Evolutionary conservation across 2,797 vertebrate species (phyloP).

Genomic region (Neostethus bicornis): DNA sequence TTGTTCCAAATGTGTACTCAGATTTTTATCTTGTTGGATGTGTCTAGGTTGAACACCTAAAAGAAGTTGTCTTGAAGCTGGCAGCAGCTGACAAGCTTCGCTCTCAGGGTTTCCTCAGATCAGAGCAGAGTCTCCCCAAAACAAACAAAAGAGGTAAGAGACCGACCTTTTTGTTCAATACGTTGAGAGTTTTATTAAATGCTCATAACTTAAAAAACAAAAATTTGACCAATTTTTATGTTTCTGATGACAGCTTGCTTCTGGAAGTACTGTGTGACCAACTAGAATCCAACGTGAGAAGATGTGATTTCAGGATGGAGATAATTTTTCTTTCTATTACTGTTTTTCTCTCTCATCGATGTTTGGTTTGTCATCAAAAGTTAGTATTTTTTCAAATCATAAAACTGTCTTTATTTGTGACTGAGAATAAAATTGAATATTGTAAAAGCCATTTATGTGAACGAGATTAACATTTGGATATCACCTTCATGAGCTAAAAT

Average conservation of each 20-base stretch:
- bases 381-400: slow-evolving; percentile 75
- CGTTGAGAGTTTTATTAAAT: no score
- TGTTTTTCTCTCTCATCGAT: slow-evolving; percentile 38
- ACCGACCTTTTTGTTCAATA: background rate
- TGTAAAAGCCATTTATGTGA: slow-evolving; percentile 12
- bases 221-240: slow-evolving; percentile 13
- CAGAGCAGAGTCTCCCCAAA: slow-evolving; percentile 79
- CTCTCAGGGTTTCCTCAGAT: slow-evolving; percentile 76
- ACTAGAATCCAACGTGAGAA: slow-evolving; percentile 54
- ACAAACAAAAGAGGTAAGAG: slow-evolving; percentile 81
- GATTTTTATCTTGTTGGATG: background rate
- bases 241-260: slow-evolving; percentile 77
- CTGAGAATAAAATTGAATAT: slow-evolving; percentile 67
- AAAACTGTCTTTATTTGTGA: slow-evolving; percentile 48
- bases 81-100: slow-evolving; percentile 78
- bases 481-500: background rate
- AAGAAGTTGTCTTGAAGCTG: slow-evolving; percentile 76
- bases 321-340: slow-evolving; percentile 18
- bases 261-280: slow-evolving; percentile 88
- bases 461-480: background rate
- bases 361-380: slow-evolving; percentile 41
- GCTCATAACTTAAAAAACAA: background rate
- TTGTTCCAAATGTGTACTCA: background rate
- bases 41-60: slow-evolving; percentile 77
- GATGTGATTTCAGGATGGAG: slow-evolving; percentile 26